Percentiles rank a stretch among this genome's conserved stretches.
These are phyloP conservation scores for Choristoneura rosaceana DNA, from an alignment of 2,888 invertebrate species.

Conservation along the genomic window DNA sequence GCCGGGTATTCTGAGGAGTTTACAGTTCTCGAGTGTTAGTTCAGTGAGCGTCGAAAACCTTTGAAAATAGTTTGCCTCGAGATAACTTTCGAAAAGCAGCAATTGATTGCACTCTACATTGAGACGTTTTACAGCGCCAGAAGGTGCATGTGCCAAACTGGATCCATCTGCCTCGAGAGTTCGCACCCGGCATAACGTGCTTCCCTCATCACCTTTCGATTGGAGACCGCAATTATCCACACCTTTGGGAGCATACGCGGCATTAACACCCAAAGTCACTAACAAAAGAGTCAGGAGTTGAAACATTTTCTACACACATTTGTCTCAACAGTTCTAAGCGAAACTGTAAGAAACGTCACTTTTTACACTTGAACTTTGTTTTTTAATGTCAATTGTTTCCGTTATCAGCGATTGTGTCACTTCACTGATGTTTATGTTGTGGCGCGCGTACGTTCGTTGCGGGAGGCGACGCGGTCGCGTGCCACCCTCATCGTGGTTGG, in stretches of 20 bases:
- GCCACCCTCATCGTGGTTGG: constrained; percentile 75
- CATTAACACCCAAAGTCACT: constrained; percentile 81
- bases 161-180: constrained; percentile 89
- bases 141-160: constrained; percentile 85
- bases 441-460: constrained; percentile 66
- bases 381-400: constrained; percentile 56
- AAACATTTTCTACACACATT: constrained; percentile 82
- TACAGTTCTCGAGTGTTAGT: constrained; percentile 91
- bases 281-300: constrained; percentile 81
- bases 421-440: constrained; percentile 81
- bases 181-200: constrained; percentile 88
- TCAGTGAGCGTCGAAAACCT: constrained; percentile 91
- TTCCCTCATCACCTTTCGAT: constrained; percentile 77
- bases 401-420: constrained; percentile 62
- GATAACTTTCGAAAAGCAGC: constrained; percentile 91
- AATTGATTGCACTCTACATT: constrained; percentile 92
- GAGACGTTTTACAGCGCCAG: constrained; percentile 90
- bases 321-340: constrained; percentile 61
- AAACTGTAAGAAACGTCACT: constrained; percentile 51
- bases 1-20: constrained; percentile 90
- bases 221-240: constrained; percentile 74
- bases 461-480: constrained; percentile 70
- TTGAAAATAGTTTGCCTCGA: constrained; percentile 90
- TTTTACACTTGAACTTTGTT: constrained; percentile 55
- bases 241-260: constrained; percentile 74